A percentile compares a stretch with the other conserved stretches of the same genome.
Conservation (phyloP, 2,888 invertebrate genomes). For the Ophioninae sp. region DNA sequence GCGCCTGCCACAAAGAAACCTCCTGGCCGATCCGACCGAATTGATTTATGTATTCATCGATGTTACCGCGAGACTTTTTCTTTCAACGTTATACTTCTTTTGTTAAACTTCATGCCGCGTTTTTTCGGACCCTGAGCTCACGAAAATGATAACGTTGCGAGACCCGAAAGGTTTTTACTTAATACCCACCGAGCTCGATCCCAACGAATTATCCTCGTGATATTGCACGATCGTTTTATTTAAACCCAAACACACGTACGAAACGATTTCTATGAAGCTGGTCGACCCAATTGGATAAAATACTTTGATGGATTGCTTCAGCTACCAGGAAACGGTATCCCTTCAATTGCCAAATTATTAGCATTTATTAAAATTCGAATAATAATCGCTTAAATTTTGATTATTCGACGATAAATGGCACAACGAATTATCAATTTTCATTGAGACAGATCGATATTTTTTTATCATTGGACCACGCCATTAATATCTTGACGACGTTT, state of each 20-base stretch:
- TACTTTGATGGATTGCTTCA: constrained; percentile 53
- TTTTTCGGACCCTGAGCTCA: constrained; percentile 23
- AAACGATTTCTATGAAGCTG: constrained; percentile 22
- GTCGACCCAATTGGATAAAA: constrained; percentile 52
- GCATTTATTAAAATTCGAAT: not conserved
- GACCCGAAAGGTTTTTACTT: constrained; percentile 44
- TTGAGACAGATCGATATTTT: too few species aligned
- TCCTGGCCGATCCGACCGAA: constrained; percentile 58
- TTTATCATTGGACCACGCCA: too few species aligned
- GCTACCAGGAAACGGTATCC: constrained; percentile 44
- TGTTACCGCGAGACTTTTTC: constrained; percentile 41
- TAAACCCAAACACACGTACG: not conserved
- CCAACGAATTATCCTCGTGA: constrained; percentile 54
- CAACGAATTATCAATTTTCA: too few species aligned
- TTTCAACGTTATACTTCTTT: constrained; percentile 35
- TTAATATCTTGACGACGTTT: too few species aligned
- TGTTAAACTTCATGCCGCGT: constrained; percentile 41
- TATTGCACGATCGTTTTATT: constrained; percentile 41
- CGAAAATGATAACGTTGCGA: constrained; percentile 40
- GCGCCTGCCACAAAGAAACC: constrained; percentile 63
- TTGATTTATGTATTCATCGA: constrained; percentile 69
- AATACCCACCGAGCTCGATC: constrained; percentile 46
- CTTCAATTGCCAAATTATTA: not conserved
- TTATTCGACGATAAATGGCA: too few species aligned
- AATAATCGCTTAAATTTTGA: not conserved